Evolutionary conservation across 2,113 vertebrate genomes (phyloP).

Genomic region (Aldabrachelys gigantea): DNA sequence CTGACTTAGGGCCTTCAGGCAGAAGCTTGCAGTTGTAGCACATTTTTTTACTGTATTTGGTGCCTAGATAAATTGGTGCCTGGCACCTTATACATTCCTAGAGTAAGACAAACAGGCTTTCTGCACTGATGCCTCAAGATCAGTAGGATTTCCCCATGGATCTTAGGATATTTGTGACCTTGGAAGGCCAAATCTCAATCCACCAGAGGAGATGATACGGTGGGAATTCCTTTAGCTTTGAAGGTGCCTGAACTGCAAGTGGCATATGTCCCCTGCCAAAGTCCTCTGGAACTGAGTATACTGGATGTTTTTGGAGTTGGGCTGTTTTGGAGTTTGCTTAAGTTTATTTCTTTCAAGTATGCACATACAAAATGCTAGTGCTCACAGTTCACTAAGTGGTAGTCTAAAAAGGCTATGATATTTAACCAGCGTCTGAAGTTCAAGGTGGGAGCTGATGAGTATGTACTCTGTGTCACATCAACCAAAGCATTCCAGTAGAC

Average conservation of each 20-base stretch:
- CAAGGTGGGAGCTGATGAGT: neutral
- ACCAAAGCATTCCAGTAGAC: neutral
- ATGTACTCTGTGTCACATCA: neutral
- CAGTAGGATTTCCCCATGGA: neutral
- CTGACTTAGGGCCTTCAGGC: neutral
- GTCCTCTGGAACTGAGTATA: slow-evolving; percentile 26
- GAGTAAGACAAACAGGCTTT: neutral
- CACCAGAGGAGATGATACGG: neutral
- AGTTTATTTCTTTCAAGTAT: slow-evolving; percentile 40
- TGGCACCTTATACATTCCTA: neutral
- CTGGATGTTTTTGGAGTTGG: slow-evolving; percentile 43
- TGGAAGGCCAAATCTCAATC: neutral
- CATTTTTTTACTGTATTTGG: neutral
- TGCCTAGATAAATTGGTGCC: neutral
- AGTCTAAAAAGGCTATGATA: neutral
- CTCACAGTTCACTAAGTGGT: neutral
- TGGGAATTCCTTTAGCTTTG: neutral
- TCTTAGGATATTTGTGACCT: neutral
- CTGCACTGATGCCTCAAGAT: neutral
- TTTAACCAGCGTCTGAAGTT: neutral
- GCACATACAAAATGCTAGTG: slow-evolving; percentile 42
- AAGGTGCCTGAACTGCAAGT: slow-evolving; percentile 35
- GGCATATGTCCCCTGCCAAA: slow-evolving; percentile 17
- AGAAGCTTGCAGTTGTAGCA: slow-evolving; percentile 4
- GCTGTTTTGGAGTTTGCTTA: slow-evolving; percentile 33